Evolutionary conservation across 2,888 invertebrate genomes (phyloP), one percentile per base, ranked within the genome.

Genomic region (Andricus curvator): DNA sequence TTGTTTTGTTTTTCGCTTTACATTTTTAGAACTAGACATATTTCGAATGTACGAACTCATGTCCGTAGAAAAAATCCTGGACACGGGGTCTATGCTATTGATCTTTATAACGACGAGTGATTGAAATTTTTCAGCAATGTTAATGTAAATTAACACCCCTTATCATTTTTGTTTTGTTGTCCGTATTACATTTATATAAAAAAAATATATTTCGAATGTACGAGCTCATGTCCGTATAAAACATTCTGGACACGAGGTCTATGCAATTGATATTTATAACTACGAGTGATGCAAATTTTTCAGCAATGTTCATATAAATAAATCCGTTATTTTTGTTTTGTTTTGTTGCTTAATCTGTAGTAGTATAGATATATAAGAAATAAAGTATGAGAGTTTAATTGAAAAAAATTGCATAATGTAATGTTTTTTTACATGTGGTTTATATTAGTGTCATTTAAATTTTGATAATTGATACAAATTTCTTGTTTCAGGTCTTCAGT

Each of bases 21-120:
- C 33, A 33, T 33, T 33, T 33, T 25, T 70, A 17, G 29, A 51
- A 51, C 70, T 15, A 70, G 51, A 44, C 29, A 70, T 44, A 70
- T 70, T 51, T 70, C 70, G n/a, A 70, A 70, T 70, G 70, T 70
- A 9, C 70, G 70, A 8, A 29, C 70, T 29, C 29, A 70, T 44
- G 70, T 70, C 4, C 15, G 48, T 17, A 48, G 70, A 70, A 70
- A 51, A 44, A 29, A 70, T 70, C 51, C 29, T 70, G 70, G 48
- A 9, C 25, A 9, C 48, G 70, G 51, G 6, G 70, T 70, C 29
- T 51, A 70, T 29, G 70, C 44, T 4, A 70, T 70, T 44, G 51
- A 70, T 51, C 13, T 70, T 70, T 22, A 70, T 22, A 51, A 29
- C 20, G 29, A 70, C 48, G 70, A 70, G 29, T 51, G 25, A 29